Evolutionary conservation across 2,888 invertebrate genomes (phyloP), one percentile per base, ranked within the genome.

Genomic region (Apodemia zela): DNA sequence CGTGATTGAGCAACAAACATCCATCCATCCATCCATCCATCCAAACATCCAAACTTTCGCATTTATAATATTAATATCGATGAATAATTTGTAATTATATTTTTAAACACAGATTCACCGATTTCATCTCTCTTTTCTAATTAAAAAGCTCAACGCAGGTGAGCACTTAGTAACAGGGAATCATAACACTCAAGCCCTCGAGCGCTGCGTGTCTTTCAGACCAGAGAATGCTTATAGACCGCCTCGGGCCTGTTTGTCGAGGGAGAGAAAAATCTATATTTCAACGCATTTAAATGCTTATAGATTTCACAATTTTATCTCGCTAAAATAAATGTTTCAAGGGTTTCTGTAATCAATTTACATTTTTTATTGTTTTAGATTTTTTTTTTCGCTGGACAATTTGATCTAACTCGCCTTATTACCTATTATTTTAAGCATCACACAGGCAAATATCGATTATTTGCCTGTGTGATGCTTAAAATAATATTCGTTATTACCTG

Each of bases 101-200:
- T 21, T 4, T 8, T 21, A 18, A 51, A 21, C 18, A 21, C 4
- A 51, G 13, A 18, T 25, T 21, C 11, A 13, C 11, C 2, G 13
- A 13, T 51, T 51, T 5, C 6, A 60, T 60, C 73, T 66, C 73
- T 73, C 75, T 70, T 67, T 65, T 70, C 73, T 85, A 86, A 89
- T 89, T 88, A 86, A 87, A 87, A 86, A 84, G 84, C 82, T 79
- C 79, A 81, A 76, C 80, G 75, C 72, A 77, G 74, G 72, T 73
- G 80, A 84, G 80, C 74, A 75, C 77, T 72, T 79, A 42, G 42
- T 87, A 85, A 87, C 82, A 82, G 81, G 79, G 82, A 81, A 85
- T 81, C 82, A 87, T 79, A 84, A 84, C 84, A 81, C 78, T 74
- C 70, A 21, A 5, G 51, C 51, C 51, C 42, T 21, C 21, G 21